Evolutionary conservation across 2,888 invertebrate species (phyloP).

Genomic region (Amphipyra tragopoginis): DNA sequence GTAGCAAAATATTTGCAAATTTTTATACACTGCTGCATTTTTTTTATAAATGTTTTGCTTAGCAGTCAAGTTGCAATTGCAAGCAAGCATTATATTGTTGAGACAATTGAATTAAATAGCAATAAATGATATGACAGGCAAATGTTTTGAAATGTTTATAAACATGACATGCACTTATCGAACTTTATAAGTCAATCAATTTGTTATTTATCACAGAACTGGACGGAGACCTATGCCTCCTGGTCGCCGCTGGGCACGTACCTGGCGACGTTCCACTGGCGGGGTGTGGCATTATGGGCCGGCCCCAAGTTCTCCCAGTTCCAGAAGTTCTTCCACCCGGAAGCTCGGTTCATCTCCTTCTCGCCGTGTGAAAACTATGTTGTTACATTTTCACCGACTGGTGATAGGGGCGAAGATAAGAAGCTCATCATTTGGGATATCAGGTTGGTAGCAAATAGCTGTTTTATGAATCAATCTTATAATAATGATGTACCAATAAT

Average conservation of each 20-base stretch:
- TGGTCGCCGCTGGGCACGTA: constrained; percentile 99
- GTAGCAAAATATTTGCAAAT: too few relatives aligned
- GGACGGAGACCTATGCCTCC: constrained; percentile 98
- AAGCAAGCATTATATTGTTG: too few relatives aligned
- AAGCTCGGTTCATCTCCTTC: constrained; percentile 98
- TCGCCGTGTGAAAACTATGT: constrained; percentile 99
- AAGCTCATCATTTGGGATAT: constrained; percentile 99
- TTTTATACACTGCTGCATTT: too few relatives aligned
- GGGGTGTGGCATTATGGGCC: constrained; percentile 99
- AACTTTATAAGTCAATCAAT: background rate
- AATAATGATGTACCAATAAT: too few relatives aligned
- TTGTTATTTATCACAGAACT: constrained; percentile 90
- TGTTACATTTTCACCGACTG: constrained; percentile 97
- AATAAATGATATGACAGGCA: too few relatives aligned
- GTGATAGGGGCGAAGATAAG: constrained; percentile 93
- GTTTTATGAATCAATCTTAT: too few relatives aligned
- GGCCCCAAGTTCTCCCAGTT: constrained; percentile 98
- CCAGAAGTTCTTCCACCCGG: constrained; percentile 96
- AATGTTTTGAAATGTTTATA: too few relatives aligned
- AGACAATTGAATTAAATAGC: too few relatives aligned
- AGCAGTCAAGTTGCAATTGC: too few relatives aligned
- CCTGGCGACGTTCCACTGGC: constrained; percentile 98
- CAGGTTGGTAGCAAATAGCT: constrained; percentile 83
- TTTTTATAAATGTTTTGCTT: too few relatives aligned
- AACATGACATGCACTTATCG: too few relatives aligned